Percentiles rank a stretch among this genome's conserved stretches.
phyloP scores from a whole-genome alignment of 1,140 invertebrate species.

The Himalopsyche phryganea region DNA sequence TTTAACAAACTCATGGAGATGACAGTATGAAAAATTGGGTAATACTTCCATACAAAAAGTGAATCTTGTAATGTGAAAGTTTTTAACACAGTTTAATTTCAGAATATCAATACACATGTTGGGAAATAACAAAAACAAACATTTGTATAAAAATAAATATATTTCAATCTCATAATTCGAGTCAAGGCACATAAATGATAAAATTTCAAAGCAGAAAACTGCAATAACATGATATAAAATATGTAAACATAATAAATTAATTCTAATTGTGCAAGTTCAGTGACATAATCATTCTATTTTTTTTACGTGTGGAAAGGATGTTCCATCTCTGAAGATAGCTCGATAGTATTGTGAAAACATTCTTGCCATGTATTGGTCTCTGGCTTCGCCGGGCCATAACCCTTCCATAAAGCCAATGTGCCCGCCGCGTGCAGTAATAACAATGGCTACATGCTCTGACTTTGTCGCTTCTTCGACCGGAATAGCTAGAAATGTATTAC shows the following conservation, averaged over 20 bases:
- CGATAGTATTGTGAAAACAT: slow-evolving; percentile 62
- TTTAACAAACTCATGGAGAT: too few species aligned
- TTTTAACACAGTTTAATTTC: too few species aligned
- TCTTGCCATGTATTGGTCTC: slow-evolving; percentile 63
- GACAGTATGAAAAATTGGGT: too few species aligned
- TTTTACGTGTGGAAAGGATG: neutral
- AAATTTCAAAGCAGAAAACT: neutral
- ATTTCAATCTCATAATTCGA: slow-evolving; percentile 6
- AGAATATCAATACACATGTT: too few species aligned
- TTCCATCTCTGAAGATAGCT: slow-evolving; percentile 41
- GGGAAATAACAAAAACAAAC: neutral
- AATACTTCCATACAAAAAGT: too few species aligned
- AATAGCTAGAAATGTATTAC: slow-evolving; percentile 56
- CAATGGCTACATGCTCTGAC: slow-evolving; percentile 67
- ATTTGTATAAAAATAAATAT: neutral
- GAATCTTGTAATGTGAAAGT: too few species aligned
- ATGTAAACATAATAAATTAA: neutral
- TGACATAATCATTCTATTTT: neutral
- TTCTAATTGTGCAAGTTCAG: neutral
- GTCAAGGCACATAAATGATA: slow-evolving; percentile 17
- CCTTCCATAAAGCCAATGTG: slow-evolving; percentile 82
- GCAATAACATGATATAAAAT: too few species aligned
- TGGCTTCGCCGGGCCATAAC: slow-evolving; percentile 53
- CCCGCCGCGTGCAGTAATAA: slow-evolving; percentile 71
- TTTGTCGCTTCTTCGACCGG: slow-evolving; percentile 62